A percentile compares a stretch with the other conserved stretches of the same genome.
Evolutionary conservation across 2,888 invertebrate genomes (phyloP).

Genomic region (Liodrosophila aerea): DNA sequence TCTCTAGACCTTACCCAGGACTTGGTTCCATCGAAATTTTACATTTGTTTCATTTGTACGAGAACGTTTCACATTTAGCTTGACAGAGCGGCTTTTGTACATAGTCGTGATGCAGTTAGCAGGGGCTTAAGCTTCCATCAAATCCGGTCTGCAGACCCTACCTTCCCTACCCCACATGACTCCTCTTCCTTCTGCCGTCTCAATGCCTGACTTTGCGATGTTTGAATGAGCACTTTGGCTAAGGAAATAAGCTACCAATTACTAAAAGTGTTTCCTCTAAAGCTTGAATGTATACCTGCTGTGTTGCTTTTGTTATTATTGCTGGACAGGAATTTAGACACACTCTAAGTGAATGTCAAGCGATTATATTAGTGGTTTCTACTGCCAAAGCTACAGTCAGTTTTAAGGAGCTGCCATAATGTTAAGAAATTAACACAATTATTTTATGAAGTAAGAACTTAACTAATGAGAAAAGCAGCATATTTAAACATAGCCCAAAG

Average conservation of each 20-base stretch:
- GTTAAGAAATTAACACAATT: not conserved
- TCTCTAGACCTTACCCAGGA: not conserved
- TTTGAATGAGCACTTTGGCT: conserved; percentile 41
- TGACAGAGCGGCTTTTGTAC: conserved; percentile 57
- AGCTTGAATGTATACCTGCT: conserved; percentile 34
- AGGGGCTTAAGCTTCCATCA: not conserved
- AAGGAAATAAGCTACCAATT: conserved; percentile 72
- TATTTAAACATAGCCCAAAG: too few species aligned
- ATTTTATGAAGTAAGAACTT: too few species aligned
- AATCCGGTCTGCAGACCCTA: not conserved
- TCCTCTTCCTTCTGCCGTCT: not conserved
- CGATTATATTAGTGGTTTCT: conserved; percentile 19
- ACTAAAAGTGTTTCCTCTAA: conserved; percentile 70
- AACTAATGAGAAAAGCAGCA: too few species aligned
- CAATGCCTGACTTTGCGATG: conserved; percentile 17
- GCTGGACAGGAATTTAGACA: conserved; percentile 9
- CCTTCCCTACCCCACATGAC: not conserved
- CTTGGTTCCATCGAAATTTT: conserved; percentile 25
- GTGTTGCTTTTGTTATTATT: conserved; percentile 18
- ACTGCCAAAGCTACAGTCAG: conserved; percentile 7
- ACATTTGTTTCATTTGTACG: conserved; percentile 65
- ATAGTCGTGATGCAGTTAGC: conserved; percentile 72
- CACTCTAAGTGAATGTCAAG: conserved; percentile 23
- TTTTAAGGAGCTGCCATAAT: not conserved
- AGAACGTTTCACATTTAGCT: conserved; percentile 59